phyloP scores from a whole-genome alignment of 2,888 invertebrate genomes.

The Netelia fuscicornis region DNA sequence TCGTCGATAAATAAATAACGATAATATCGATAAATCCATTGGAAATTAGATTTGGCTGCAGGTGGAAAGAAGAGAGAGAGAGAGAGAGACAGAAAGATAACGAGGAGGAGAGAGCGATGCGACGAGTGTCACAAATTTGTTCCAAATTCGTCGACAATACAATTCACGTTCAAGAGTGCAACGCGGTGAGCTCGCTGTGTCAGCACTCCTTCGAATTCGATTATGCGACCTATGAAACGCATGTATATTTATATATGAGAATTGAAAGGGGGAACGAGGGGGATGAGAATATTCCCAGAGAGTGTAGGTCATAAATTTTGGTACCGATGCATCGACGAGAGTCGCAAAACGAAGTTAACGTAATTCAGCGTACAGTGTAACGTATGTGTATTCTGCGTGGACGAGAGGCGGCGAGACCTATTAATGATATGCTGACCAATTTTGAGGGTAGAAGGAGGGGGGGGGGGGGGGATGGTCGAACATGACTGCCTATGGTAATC shows the following conservation, averaged over 20 bases:
- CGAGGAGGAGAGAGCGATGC: not conserved
- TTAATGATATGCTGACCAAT: slow-evolving; percentile 69
- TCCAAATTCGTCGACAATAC: slow-evolving; percentile 60
- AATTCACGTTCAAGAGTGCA: slow-evolving; percentile 47
- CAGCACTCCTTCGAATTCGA: slow-evolving; percentile 60
- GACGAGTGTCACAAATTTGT: slow-evolving; percentile 27
- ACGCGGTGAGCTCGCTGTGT: slow-evolving; percentile 56
- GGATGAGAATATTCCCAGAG: slow-evolving; percentile 16
- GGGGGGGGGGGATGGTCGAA: not conserved
- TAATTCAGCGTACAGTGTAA: slow-evolving; percentile 22
- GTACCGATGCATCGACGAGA: slow-evolving; percentile 45
- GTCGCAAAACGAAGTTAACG: slow-evolving; percentile 66
- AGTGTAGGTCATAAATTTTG: slow-evolving; percentile 55
- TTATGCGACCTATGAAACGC: slow-evolving; percentile 41
- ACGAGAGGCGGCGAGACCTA: slow-evolving; percentile 33
- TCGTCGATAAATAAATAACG: slow-evolving; percentile 32
- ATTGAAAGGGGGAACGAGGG: not conserved
- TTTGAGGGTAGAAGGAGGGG: slow-evolving; percentile 11
- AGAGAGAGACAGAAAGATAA: no score
- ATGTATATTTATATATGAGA: slow-evolving; percentile 17
- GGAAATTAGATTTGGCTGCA: not conserved
- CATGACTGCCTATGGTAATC: slow-evolving; percentile 53
- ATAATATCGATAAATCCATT: slow-evolving; percentile 28
- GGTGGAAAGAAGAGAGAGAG: not conserved
- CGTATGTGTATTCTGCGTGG: slow-evolving; percentile 12